phyloP scores from a whole-genome alignment of 1,140 invertebrate genomes.

The Drosophila sp. region DNA sequence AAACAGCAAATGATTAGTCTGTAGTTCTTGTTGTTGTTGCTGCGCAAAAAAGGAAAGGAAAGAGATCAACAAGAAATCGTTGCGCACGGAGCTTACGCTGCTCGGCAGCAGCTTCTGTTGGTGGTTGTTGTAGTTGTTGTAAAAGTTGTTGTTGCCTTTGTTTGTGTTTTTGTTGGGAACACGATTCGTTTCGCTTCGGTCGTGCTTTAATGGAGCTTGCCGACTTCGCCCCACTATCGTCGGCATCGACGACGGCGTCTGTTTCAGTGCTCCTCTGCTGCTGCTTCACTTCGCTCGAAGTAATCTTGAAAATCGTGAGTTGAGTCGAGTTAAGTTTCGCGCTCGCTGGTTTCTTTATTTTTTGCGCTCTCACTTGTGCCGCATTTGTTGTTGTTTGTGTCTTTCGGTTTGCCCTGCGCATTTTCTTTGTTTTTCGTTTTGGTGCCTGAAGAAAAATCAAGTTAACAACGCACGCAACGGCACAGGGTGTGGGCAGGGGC shows the following conservation, averaged over 20 bases:
- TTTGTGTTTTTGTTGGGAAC: conserved; percentile 9
- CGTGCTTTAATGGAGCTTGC: conserved; percentile 61
- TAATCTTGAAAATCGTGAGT: conserved; percentile 78
- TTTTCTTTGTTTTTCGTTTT: conserved; percentile 77
- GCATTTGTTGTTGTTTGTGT: conserved; percentile 29
- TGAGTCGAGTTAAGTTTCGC: conserved; percentile 62
- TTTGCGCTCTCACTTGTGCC: conserved; percentile 29
- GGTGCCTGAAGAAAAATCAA: conserved; percentile 77
- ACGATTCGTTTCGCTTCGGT: conserved; percentile 34
- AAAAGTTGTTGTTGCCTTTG: conserved; percentile 15
- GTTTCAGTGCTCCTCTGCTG: conserved; percentile 24
- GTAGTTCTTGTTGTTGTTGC: conserved; percentile 19
- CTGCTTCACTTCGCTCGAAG: conserved; percentile 46
- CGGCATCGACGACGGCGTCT: neutral
- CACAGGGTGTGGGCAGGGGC: conserved; percentile 24
- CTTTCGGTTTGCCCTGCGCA: conserved; percentile 59
- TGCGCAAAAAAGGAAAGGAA: conserved; percentile 52
- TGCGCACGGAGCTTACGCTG: conserved; percentile 52
- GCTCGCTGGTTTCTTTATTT: conserved; percentile 44
- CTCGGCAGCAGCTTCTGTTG: conserved; percentile 32
- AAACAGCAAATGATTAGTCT: conserved; percentile 21
- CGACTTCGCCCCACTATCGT: conserved; percentile 14
- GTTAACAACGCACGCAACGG: conserved; percentile 72
- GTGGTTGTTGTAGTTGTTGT: conserved; percentile 18
- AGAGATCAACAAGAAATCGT: conserved; percentile 41